Percentiles rank a stretch among this genome's conserved stretches.
phyloP scores from a whole-genome alignment of 2,888 invertebrate genomes.

The Megastigmus dorsalis region DNA sequence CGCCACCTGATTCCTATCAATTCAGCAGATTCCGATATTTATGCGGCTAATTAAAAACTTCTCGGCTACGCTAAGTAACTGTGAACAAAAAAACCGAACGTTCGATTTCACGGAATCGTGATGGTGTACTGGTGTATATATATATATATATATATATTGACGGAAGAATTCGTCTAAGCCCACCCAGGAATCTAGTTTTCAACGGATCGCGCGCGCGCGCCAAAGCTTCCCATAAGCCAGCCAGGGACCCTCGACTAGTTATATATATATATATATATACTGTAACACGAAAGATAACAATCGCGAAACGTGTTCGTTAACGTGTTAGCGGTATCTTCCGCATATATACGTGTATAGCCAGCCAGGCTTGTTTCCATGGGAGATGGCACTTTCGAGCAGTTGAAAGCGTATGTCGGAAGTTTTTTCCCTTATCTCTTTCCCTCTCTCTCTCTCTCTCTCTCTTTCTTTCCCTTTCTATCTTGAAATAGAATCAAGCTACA shows the following conservation, averaged over 20 bases:
- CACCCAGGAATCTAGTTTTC: constrained; percentile 24
- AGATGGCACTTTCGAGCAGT: constrained; percentile 30
- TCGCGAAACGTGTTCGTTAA: constrained; percentile 47
- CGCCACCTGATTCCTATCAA: neutral
- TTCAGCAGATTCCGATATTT: neutral
- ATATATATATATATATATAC: too few species aligned
- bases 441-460: too few species aligned
- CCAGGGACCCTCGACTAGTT: too few species aligned
- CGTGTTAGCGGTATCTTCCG: constrained; percentile 45
- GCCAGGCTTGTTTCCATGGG: neutral
- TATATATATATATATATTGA: too few species aligned
- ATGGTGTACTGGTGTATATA: too few species aligned
- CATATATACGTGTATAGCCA: too few species aligned
- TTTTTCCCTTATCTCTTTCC: too few species aligned
- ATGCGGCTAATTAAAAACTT: too few species aligned
- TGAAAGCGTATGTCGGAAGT: neutral
- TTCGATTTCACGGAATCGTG: constrained; percentile 12
- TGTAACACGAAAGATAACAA: constrained; percentile 36
- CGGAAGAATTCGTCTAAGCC: constrained; percentile 12
- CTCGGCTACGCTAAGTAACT: too few species aligned
- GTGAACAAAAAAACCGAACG: too few species aligned
- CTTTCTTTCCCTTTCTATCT: constrained; percentile 9
- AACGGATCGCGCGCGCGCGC: neutral
- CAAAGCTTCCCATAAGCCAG: neutral
- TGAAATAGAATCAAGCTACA: constrained; percentile 3